Evolutionary conservation across 2,113 vertebrate genomes (phyloP).

Genomic region (Actenoides hombroni): DNA sequence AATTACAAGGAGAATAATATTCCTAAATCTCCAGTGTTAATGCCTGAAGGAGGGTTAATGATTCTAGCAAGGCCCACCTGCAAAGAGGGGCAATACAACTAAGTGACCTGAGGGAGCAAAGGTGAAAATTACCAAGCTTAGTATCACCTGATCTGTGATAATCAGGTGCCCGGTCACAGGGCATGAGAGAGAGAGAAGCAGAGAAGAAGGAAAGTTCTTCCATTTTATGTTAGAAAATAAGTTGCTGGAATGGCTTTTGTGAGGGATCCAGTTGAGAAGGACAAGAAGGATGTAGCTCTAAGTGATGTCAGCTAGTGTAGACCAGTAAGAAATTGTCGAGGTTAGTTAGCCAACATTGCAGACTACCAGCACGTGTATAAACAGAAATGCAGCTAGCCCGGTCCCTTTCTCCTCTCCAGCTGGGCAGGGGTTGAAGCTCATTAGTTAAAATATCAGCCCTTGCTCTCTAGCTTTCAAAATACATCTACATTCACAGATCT

Average conservation of each 20-base stretch:
- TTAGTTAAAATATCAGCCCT: not conserved
- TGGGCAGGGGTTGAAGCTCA: not conserved
- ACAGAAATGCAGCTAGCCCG: not conserved
- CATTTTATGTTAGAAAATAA: not conserved
- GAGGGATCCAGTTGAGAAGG: not conserved
- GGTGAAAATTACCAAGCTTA: not conserved
- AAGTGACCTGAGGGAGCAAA: not conserved
- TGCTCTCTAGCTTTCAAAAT: not conserved
- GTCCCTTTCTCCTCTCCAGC: not conserved
- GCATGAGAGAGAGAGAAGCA: not conserved
- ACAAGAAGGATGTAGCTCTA: not conserved
- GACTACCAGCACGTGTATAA: accelerated
- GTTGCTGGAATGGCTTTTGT: not conserved
- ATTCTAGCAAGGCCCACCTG: not conserved
- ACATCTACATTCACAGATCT: not conserved
- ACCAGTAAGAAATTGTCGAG: not conserved
- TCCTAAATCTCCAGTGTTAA: not conserved
- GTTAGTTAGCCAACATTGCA: not conserved
- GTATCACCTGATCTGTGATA: not conserved
- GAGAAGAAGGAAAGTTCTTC: not conserved
- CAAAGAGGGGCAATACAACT: not conserved
- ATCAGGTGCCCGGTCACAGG: not conserved
- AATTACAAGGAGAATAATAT: not conserved
- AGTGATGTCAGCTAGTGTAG: not conserved
- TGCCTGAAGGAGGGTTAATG: not conserved